phyloP scores from a whole-genome alignment of 2,113 vertebrate species.

The Potamarius usumacintae region DNA sequence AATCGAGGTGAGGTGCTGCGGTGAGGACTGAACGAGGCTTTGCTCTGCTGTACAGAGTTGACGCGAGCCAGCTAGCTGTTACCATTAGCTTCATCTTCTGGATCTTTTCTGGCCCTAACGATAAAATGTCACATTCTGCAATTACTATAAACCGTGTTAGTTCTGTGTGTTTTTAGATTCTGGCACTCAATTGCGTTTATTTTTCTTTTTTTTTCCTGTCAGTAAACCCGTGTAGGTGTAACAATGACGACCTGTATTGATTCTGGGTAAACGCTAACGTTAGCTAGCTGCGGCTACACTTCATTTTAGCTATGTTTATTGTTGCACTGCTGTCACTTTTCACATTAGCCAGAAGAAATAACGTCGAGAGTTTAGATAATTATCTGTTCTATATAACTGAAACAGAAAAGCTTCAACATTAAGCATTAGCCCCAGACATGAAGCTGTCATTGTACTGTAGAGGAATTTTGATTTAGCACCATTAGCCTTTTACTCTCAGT shows the following conservation, averaged over 20 bases:
- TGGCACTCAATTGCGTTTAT: background rate
- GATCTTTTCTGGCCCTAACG: background rate
- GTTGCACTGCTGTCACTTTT: background rate
- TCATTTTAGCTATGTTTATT: background rate
- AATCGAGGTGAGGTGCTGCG: constrained; percentile 67
- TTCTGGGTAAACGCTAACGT: background rate
- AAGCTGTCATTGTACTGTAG: background rate
- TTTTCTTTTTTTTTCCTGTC: background rate
- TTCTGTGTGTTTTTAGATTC: background rate
- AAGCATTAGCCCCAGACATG: background rate
- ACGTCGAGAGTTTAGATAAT: background rate
- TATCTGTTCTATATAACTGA: background rate
- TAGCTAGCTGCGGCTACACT: background rate
- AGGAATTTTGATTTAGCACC: too few species aligned
- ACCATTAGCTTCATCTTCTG: constrained; percentile 28
- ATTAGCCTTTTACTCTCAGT: background rate
- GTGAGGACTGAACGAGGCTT: constrained; percentile 52
- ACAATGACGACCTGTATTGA: constrained; percentile 8
- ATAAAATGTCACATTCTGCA: constrained; percentile 3
- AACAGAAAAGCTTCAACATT: background rate
- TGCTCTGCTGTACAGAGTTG: constrained; percentile 17
- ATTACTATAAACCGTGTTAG: background rate
- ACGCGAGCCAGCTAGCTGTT: constrained; percentile 35
- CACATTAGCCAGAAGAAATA: background rate
- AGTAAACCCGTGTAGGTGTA: constrained; percentile 38